phyloP scores from a whole-genome alignment of 2,797 vertebrate genomes.

The Channallabes apus region DNA sequence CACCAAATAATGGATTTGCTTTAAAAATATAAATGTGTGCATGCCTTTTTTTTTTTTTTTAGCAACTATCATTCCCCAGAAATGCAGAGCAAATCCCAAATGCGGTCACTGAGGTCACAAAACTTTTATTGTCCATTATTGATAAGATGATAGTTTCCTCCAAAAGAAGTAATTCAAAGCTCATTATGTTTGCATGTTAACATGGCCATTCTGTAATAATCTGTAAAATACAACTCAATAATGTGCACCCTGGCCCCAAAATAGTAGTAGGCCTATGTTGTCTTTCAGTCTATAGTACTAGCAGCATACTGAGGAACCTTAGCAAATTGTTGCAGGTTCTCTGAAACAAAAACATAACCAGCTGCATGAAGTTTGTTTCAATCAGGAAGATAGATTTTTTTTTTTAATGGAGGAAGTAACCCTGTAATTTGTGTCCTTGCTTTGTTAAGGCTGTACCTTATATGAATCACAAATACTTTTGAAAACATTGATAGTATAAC shows the following conservation, averaged over 20 bases:
- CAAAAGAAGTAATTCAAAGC: background rate
- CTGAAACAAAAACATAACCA: background rate
- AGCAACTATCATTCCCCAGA: background rate
- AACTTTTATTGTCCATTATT: background rate
- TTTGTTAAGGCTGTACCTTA: too few species aligned
- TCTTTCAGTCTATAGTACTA: background rate
- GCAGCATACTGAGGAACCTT: too few species aligned
- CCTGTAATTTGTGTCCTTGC: too few species aligned
- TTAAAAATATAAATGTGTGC: background rate
- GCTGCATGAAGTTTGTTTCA: background rate
- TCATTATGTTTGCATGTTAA: background rate
- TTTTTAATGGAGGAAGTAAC: too few species aligned
- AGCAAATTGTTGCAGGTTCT: background rate
- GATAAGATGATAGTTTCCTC: background rate
- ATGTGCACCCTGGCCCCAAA: background rate
- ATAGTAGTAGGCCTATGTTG: background rate
- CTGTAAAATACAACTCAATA: background rate
- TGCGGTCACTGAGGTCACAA: background rate
- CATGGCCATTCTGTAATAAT: background rate
- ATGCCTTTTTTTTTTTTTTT: background rate
- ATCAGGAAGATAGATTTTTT: background rate
- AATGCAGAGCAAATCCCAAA: background rate
- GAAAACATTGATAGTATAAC: background rate
- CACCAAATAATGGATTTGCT: background rate
- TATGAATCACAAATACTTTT: too few species aligned